Evolutionary conservation across 2,113 vertebrate genomes (phyloP), one percentile per base, ranked within the genome.

Genomic region (Rhodinocichla rosea): DNA sequence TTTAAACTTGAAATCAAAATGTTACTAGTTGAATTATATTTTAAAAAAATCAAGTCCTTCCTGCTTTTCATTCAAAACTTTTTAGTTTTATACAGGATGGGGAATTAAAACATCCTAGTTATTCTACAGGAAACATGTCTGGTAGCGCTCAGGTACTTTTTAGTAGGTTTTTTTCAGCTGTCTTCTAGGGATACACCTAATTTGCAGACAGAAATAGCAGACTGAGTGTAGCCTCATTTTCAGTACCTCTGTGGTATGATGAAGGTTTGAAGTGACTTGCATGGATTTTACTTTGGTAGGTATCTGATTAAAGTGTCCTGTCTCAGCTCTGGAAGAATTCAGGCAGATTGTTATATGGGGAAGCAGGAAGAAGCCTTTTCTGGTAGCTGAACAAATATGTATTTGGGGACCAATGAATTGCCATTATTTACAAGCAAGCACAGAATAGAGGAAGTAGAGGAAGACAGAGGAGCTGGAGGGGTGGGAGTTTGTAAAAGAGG

Each of bases 401-500:
- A 6, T 88, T 92, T 88, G 69, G 42, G 91, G 73, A 70, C 71
- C 76, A 70, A 6, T 1, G 3, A 74, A 65, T 69, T 88, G 35
- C n/a, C 18, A 7, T 27, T 80, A 90, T 91, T 63, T 73, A 49
- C 28, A 80, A 86, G 70, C 2, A 23, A 90, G 75, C n/a, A 57
- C n/a, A 40, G 59, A 85, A 44, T 2, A 85, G 70, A 73, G 40
- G 67, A 90, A 79, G 62, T 64, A 17, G 44, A 53, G 82, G 82
- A 76, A 69, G 69, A 59, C 21, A 74, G 71, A 77, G 85, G 57
- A 90, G 55, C 67, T 76, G 85, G 53, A 76, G 87, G 79, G 94
- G 90, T 96, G 78, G 90, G 90, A 93, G 85, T 93, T 78, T 92
- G 94, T 91, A 75, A n/a, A 82, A 92, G 70, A 83, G 70, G 28